Conservation (phyloP, 2,113 vertebrate species). For the Rhabdornis inornatus region DNA sequence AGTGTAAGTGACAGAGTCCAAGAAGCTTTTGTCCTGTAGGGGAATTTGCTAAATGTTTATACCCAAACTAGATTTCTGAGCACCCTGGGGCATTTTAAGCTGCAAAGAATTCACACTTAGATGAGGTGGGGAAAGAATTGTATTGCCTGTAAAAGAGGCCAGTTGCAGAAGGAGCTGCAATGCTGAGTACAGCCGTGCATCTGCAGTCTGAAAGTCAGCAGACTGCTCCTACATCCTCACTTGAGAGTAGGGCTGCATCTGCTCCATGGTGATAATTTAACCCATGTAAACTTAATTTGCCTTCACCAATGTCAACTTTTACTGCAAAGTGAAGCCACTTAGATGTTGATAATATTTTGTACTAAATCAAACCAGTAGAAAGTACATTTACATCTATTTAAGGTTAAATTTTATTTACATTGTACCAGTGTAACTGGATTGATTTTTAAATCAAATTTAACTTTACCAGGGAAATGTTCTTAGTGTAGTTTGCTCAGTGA, state of each 20-base stretch:
- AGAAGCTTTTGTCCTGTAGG: background rate
- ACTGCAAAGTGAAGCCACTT: background rate
- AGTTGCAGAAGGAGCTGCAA: background rate
- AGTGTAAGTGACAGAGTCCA: background rate
- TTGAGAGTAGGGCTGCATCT: background rate
- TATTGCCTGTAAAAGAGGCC: background rate
- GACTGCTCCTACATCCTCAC: background rate
- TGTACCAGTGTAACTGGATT: background rate
- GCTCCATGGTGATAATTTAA: background rate
- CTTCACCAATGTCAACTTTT: background rate
- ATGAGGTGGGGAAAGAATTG: background rate
- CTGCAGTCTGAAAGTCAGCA: background rate
- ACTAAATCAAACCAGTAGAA: slow-evolving; percentile 6
- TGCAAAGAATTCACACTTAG: background rate
- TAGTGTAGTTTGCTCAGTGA: background rate
- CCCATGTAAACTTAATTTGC: background rate
- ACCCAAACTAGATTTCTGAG: background rate
- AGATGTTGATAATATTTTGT: background rate
- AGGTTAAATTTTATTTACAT: background rate
- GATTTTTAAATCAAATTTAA: background rate
- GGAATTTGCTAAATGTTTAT: background rate
- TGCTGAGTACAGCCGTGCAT: background rate
- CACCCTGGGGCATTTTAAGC: background rate
- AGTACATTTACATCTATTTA: background rate
- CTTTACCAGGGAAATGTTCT: background rate